Conservation (phyloP, 2,113 vertebrate species). For the Charadrius vociferus region DNA sequence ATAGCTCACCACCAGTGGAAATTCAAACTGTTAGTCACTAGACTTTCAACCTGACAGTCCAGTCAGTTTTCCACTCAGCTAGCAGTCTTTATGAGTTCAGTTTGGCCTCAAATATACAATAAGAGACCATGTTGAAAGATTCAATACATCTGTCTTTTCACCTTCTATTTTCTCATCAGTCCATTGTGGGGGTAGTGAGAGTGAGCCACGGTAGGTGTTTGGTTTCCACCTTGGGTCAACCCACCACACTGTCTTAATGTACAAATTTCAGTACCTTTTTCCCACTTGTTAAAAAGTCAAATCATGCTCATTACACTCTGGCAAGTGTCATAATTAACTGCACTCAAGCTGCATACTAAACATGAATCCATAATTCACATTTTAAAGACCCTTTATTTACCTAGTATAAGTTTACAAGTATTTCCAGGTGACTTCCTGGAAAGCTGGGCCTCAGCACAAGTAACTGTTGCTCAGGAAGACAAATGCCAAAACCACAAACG, state of each 20-base stretch:
- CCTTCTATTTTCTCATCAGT: neutral
- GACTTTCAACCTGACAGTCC: neutral
- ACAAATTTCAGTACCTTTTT: neutral
- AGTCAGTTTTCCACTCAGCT: neutral
- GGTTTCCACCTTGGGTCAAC: neutral
- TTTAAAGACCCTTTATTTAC: neutral
- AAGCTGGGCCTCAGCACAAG: neutral
- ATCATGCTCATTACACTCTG: neutral
- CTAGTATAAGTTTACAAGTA: neutral
- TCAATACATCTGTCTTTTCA: neutral
- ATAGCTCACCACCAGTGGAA: neutral
- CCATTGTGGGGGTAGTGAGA: accelerated
- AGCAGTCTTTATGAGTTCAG: neutral
- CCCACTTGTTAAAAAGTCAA: neutral
- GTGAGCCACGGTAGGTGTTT: neutral
- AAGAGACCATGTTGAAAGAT: neutral
- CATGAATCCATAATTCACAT: neutral
- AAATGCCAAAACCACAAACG: neutral
- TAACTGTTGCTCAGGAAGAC: neutral
- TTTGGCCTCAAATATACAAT: neutral
- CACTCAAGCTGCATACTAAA: neutral
- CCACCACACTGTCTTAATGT: neutral
- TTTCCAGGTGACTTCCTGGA: neutral
- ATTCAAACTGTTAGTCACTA: neutral
- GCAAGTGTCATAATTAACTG: neutral